Base-by-base conservation (phyloP, 2,113 vertebrate genomes). In the Istiophorus platypterus region DNA sequence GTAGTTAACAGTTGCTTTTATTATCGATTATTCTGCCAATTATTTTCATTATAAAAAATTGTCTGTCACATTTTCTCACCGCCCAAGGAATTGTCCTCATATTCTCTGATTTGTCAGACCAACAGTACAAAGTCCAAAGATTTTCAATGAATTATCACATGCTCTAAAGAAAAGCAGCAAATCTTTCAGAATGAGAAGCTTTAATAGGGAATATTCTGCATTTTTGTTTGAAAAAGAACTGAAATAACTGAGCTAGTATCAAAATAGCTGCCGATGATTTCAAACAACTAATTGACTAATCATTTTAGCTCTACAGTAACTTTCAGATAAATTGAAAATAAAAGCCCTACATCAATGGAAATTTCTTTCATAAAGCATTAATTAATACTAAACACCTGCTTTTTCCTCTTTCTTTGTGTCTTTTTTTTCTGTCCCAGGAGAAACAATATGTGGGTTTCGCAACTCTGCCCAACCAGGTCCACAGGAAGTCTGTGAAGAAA, bases 371-470 rank as follows among this genome's bases (percentile, higher is more conserved):
- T 24, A 63, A 66, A 65, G 39, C 7, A 10, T 72, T 24, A 14
- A 22, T 37, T 29, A 14, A 76, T 6, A 62, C 58, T 85, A 17
- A 56, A 27, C 4, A 63, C 29, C 7, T 52, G 12, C 31, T 22
- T 27, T 29, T 14, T 67, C 20, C 56, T 78, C 45, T 57, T 57
- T 73, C 15, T 66, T n/a, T 24, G 0, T 90, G 51, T 93, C 42
- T 81, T 20, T 63, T 63, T 84, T 41, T 1, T 92, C 93, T 71
- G 18, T 95, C 95, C 24, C 93, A 99, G 89, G 97, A 99, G 92
- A 99, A 99, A 90, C 98, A 99, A 92, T 99, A 99, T 76, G 98
- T 99, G 83, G 98, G 98, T 59, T 99, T 99, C 45, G 98, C 97
- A 74, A 99, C 98, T 6, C 95, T 99, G 65, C 98, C 98, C 2